phyloP scores from a whole-genome alignment of 2,888 invertebrate species.

The Lycophotia porphyrea region DNA sequence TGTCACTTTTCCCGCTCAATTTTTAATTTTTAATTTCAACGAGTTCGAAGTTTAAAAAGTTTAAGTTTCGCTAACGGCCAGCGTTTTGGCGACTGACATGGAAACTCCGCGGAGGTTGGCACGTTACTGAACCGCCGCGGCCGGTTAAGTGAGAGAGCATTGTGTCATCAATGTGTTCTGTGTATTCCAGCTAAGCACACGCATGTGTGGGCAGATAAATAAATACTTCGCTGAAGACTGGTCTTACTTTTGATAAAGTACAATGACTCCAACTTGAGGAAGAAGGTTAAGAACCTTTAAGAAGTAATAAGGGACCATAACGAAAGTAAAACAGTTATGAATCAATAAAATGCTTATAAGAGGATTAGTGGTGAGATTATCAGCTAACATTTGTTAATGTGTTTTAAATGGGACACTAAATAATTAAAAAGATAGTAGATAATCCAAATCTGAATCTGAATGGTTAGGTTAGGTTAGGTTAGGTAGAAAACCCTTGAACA shows the following conservation, averaged over 20 bases:
- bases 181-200: constrained; percentile 75
- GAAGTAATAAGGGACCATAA: not conserved
- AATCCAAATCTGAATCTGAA: too few relatives aligned
- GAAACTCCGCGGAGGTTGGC: constrained; percentile 77
- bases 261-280: constrained; percentile 33
- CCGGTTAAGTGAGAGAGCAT: constrained; percentile 84
- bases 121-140: constrained; percentile 78
- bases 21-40: constrained; percentile 39
- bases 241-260: constrained; percentile 39
- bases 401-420: constrained; percentile 21
- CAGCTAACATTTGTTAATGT: constrained; percentile 4
- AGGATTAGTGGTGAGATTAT: not conserved
- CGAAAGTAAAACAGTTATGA: not conserved
- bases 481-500: too few relatives aligned
- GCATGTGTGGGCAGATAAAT: constrained; percentile 59
- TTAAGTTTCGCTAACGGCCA: constrained; percentile 76
- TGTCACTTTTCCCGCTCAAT: constrained; percentile 66
- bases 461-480: too few relatives aligned
- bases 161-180: constrained; percentile 77
- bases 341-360: constrained; percentile 44
- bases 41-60: constrained; percentile 69
- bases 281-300: constrained; percentile 3
- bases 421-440: not conserved
- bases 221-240: constrained; percentile 46
- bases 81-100: constrained; percentile 75